These are phyloP conservation scores for Desoria tigrina DNA, from an alignment of 2,888 invertebrate species.

Conservation along the genomic window DNA sequence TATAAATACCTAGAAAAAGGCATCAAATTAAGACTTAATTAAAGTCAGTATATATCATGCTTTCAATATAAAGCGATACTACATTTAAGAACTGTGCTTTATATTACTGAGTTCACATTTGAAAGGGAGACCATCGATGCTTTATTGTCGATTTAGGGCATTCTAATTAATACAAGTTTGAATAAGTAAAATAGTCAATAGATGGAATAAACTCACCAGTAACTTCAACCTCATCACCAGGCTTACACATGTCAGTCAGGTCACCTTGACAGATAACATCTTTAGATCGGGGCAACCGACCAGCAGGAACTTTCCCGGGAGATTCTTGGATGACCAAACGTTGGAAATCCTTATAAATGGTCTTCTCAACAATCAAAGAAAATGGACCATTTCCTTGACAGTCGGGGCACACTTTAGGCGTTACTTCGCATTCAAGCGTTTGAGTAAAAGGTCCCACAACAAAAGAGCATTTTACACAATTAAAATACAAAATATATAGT, in stretches of 20 bases:
- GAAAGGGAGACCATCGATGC: no score
- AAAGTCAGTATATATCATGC: no score
- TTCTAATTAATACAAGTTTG: no score
- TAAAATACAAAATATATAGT: slow-evolving; percentile 91
- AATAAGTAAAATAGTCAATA: no score
- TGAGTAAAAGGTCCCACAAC: slow-evolving; percentile 95
- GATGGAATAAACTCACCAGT: no score
- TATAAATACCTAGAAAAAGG: slow-evolving; percentile 78
- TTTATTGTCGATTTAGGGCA: no score
- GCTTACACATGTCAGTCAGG: slow-evolving; percentile 94
- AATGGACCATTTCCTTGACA: slow-evolving; percentile 70
- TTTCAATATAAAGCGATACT: no score
- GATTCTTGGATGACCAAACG: slow-evolving; percentile 97
- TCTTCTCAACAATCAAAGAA: slow-evolving; percentile 92
- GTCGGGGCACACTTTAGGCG: slow-evolving; percentile 95
- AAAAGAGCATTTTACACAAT: slow-evolving; percentile 94
- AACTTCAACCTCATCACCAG: slow-evolving; percentile 95
- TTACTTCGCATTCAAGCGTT: slow-evolving; percentile 87
- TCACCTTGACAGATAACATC: slow-evolving; percentile 93
- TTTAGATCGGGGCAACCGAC: slow-evolving; percentile 94
- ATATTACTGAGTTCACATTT: no score
- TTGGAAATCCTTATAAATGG: slow-evolving; percentile 96
- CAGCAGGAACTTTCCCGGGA: slow-evolving; percentile 95
- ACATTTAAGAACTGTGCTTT: no score
- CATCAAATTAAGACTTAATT: no score